Conservation (phyloP, 2,888 invertebrate species). For the Parnassius orleans region DNA sequence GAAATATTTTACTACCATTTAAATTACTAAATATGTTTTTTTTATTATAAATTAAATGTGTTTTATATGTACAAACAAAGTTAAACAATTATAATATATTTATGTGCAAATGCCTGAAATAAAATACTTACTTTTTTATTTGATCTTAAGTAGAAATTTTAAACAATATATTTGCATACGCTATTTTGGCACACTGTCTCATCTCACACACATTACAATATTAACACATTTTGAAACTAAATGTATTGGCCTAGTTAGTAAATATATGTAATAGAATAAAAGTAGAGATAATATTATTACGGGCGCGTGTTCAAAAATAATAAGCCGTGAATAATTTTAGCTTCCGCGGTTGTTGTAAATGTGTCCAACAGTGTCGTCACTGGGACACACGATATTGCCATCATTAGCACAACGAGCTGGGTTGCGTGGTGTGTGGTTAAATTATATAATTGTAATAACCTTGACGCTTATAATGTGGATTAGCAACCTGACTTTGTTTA, state of each 20-base stretch:
- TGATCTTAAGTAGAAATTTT: too few species aligned
- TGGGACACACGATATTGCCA: slow-evolving; percentile 12
- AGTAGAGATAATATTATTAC: slow-evolving; percentile 31
- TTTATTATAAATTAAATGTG: too few species aligned
- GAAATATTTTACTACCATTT: too few species aligned
- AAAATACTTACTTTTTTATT: too few species aligned
- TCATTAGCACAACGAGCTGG: slow-evolving; percentile 5
- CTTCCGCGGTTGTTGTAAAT: slow-evolving; percentile 25
- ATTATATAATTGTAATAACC: slow-evolving; percentile 27
- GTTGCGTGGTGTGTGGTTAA: slow-evolving; percentile 12
- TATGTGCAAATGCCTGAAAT: too few species aligned
- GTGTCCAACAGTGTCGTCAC: slow-evolving; percentile 15
- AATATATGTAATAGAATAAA: slow-evolving; percentile 17
- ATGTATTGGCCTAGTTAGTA: slow-evolving; percentile 26
- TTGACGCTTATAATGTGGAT: slow-evolving; percentile 27
- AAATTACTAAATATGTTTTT: too few species aligned
- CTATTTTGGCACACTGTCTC: background rate
- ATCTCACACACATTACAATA: background rate
- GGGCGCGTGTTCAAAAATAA: slow-evolving; percentile 33
- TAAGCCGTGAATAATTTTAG: slow-evolving; percentile 31
- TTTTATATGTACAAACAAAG: too few species aligned
- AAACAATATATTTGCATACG: background rate
- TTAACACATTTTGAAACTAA: slow-evolving; percentile 27
- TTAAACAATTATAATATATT: too few species aligned
- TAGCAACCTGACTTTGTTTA: slow-evolving; percentile 5